These are phyloP conservation scores for Alviniconcha strummeri DNA, from an alignment of 2,888 invertebrate genomes.

Conservation along the genomic window DNA sequence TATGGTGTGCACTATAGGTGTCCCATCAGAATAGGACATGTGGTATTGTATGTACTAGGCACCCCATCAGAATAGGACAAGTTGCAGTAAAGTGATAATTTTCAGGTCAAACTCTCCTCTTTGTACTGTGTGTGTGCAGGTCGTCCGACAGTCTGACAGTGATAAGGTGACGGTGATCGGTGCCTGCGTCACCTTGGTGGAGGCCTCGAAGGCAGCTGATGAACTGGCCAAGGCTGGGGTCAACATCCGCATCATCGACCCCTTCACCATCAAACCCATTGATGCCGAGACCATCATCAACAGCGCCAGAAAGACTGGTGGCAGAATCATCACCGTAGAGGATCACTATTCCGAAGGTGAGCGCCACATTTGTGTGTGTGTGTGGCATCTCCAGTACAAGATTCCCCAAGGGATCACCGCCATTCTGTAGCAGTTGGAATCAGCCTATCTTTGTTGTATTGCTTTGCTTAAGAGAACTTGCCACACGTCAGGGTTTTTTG, in stretches of 20 bases:
- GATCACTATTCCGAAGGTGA: conserved; percentile 95
- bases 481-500: too few relatives aligned
- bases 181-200: conserved; percentile 94
- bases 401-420: too few relatives aligned
- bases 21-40: too few relatives aligned
- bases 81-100: too few relatives aligned
- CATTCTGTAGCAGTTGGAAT: too few relatives aligned
- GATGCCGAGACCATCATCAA: conserved; percentile 85
- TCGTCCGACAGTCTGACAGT: conserved; percentile 83
- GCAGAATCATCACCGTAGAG: conserved; percentile 92
- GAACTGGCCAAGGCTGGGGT: conserved; percentile 81
- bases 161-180: conserved; percentile 93
- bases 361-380: conserved; percentile 11
- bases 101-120: too few relatives aligned
- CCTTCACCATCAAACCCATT: conserved; percentile 96
- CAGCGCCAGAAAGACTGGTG: conserved; percentile 86
- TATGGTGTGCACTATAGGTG: too few relatives aligned
- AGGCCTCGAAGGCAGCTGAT: conserved; percentile 89
- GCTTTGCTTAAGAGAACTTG: too few relatives aligned
- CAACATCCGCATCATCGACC: conserved; percentile 90
- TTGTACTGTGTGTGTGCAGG: conserved; percentile 69
- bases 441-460: too few relatives aligned
- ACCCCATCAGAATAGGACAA: too few relatives aligned
- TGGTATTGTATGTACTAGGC: too few relatives aligned
- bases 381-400: too few relatives aligned